Evolutionary conservation across 1,140 invertebrate species (phyloP), one percentile per base, ranked within the genome.

Genomic region (Heterodera schachtii): DNA sequence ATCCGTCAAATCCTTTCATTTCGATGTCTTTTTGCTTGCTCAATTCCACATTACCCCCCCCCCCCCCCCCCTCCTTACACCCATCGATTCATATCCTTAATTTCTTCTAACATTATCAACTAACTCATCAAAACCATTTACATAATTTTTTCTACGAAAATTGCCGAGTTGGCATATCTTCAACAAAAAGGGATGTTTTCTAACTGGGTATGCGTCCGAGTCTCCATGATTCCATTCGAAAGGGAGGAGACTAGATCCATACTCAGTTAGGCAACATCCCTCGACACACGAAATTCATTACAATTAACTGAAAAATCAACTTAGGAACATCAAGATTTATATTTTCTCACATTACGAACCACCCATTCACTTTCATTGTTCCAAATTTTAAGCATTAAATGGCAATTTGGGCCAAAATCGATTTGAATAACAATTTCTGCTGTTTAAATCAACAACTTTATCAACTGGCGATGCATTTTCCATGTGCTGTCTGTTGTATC

Each of bases 241-340:
- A 44, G 19, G 57, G 47, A 67, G 49, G 57, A 83, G 82, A 83
- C 82, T 83, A 83, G 82, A 83, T 84, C 82, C 82, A 83, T 82
- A 83, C 82, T 83, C 82, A 83, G 83, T 80, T 83, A 75, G 76
- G 82, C 75, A 73, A 43, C 60, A 47, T 83, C 73, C 49, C 70
- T 31, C 31, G 31, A 31, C 31, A 31, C 66, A 47, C 64, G 21
- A 49, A 69, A 16, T 16, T 19, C n/a, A 41, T 47, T 78, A 11
- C 52, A 43, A 70, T 1, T 70, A 11, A 71, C 31, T 71, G 31
- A 71, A 46, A 41, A 31, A 46, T 3, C 8, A 41, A 46, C 31
- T 44, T 19, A 78, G 70, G 4, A 19, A 19, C 19, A 8, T 46
- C 31, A 31, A 31, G 31, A 31, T 31, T 31, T 31, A 31, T 31